phyloP scores from a whole-genome alignment of 2,888 invertebrate species.

The Leucoptera coffeella region DNA sequence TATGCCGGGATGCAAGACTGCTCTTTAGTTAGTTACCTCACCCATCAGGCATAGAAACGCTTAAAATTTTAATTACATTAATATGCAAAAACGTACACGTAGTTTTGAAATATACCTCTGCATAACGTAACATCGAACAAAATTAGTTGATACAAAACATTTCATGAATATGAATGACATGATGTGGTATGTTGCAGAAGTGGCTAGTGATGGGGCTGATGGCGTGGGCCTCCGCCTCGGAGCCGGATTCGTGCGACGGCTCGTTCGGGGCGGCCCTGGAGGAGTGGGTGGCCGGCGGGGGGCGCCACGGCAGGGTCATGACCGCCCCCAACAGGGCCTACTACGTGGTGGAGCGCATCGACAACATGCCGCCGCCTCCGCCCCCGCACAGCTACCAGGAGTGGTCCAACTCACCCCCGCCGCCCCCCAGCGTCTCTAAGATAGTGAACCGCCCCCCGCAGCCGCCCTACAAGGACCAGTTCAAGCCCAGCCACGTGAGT shows the following conservation, averaged over 20 bases:
- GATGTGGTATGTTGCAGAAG: slow-evolving; percentile 10
- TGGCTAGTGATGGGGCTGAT: background rate
- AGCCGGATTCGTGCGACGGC: slow-evolving; percentile 14
- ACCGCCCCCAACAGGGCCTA: slow-evolving; percentile 30
- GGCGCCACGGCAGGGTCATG: slow-evolving; percentile 37
- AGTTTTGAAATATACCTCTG: too few relatives aligned
- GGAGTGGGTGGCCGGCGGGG: slow-evolving; percentile 51
- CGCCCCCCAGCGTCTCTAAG: slow-evolving; percentile 22
- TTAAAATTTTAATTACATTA: too few relatives aligned
- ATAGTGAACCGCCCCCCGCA: slow-evolving; percentile 38
- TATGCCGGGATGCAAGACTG: too few relatives aligned
- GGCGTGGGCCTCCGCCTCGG: background rate
- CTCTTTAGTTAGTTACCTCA: too few relatives aligned
- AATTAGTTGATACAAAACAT: too few relatives aligned
- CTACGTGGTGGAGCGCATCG: slow-evolving; percentile 28
- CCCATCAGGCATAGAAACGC: too few relatives aligned
- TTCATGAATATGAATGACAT: too few relatives aligned
- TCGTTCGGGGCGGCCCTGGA: slow-evolving; percentile 59
- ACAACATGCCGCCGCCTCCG: slow-evolving; percentile 8
- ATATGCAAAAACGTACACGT: too few relatives aligned
- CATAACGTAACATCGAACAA: too few relatives aligned
- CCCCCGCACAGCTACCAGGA: slow-evolving; percentile 22
- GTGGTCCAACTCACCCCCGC: slow-evolving; percentile 26
- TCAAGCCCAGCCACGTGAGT: slow-evolving; percentile 29
- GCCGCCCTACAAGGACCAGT: slow-evolving; percentile 33